These are phyloP conservation scores for Polyergus mexicanus DNA, from an alignment of 1,140 invertebrate species.

Conservation along the genomic window DNA sequence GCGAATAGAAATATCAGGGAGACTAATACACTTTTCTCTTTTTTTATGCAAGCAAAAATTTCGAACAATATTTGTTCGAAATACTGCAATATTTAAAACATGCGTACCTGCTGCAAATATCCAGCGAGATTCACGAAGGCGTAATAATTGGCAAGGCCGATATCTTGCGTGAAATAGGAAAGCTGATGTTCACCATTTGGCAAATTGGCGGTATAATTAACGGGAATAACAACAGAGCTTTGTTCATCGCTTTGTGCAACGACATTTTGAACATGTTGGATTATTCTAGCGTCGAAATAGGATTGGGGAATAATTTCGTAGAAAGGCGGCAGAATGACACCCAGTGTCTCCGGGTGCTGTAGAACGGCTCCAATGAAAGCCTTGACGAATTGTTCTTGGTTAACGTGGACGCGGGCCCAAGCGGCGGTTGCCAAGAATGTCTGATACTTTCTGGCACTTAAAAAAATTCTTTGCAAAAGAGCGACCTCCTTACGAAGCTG, in stretches of 20 bases:
- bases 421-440: constrained; percentile 84
- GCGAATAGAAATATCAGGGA: background rate
- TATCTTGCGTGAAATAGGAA: constrained; percentile 92
- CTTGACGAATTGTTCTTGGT: constrained; percentile 84
- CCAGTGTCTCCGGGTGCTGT: constrained; percentile 83
- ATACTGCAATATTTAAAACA: constrained; percentile 16
- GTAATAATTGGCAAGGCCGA: constrained; percentile 90
- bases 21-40: background rate
- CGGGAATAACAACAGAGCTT: constrained; percentile 79
- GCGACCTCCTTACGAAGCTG: constrained; percentile 82
- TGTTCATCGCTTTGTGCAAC: constrained; percentile 50
- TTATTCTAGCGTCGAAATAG: constrained; percentile 85
- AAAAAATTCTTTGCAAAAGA: constrained; percentile 84
- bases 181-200: constrained; percentile 87
- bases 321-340: constrained; percentile 84
- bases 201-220: constrained; percentile 88
- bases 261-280: constrained; percentile 84
- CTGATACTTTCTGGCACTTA: constrained; percentile 82
- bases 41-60: background rate
- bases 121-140: constrained; percentile 88
- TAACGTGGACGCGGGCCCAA: constrained; percentile 84
- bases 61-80: background rate
- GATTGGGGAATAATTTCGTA: constrained; percentile 87
- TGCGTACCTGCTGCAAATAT: constrained; percentile 82
- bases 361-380: constrained; percentile 83